A percentile compares a stretch with the other conserved stretches of the same genome.
Conservation (phyloP, 1,140 invertebrate species). For the Trichoplusia ni region DNA sequence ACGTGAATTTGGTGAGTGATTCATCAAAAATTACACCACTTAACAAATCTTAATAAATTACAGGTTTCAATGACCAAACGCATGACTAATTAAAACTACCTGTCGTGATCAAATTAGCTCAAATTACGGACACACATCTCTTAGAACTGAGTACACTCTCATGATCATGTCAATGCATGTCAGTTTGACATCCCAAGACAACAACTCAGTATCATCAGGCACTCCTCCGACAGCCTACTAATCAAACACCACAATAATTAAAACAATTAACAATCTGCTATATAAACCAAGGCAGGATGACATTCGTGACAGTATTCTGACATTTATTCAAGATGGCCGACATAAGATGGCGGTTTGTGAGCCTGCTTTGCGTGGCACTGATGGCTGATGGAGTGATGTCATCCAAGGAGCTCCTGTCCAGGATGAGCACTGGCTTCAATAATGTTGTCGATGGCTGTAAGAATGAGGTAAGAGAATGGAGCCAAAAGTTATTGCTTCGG, state of each 20-base stretch:
- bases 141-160: neutral
- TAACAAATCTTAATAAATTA: too few species aligned
- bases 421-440: slow-evolving; percentile 54
- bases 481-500: neutral
- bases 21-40: too few species aligned
- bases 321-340: slow-evolving; percentile 49
- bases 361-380: slow-evolving; percentile 14
- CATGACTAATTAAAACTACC: too few species aligned
- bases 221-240: neutral
- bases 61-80: too few species aligned
- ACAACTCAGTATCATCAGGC: too few species aligned
- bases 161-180: neutral
- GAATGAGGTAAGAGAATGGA: slow-evolving; percentile 51
- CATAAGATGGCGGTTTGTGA: slow-evolving; percentile 42
- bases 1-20: too few species aligned
- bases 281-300: neutral
- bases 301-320: neutral
- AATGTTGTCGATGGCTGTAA: slow-evolving; percentile 58
- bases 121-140: too few species aligned
- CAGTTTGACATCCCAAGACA: neutral
- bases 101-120: too few species aligned
- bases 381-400: slow-evolving; percentile 4
- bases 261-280: neutral
- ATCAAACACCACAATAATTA: slow-evolving; percentile 10
- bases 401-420: slow-evolving; percentile 60